Evolutionary conservation across 2,797 vertebrate genomes (phyloP).

Genomic region (Hephaestus fuliginosus): DNA sequence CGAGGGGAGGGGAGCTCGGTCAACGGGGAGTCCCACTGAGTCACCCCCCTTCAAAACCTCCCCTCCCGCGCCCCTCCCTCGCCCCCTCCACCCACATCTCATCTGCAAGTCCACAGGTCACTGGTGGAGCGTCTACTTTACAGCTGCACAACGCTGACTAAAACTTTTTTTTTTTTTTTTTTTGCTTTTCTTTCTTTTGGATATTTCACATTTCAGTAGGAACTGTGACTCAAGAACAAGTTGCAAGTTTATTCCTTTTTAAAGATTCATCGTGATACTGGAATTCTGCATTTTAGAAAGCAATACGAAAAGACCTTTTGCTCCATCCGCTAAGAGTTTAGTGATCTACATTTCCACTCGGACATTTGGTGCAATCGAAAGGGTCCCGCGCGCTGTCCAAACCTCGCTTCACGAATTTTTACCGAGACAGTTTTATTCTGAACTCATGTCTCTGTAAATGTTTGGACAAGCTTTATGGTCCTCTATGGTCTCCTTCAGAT

Average conservation of each 20-base stretch:
- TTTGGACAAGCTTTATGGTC: slow-evolving; percentile 29
- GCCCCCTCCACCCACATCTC: slow-evolving; percentile 36
- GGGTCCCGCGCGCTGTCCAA: slow-evolving; percentile 32
- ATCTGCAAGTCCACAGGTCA: slow-evolving; percentile 38
- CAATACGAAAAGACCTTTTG: slow-evolving; percentile 45
- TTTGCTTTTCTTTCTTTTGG: slow-evolving; percentile 19
- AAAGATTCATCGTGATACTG: slow-evolving; percentile 28
- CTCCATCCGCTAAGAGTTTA: slow-evolving; percentile 18
- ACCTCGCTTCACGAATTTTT: slow-evolving; percentile 42
- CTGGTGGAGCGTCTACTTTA: slow-evolving; percentile 32
- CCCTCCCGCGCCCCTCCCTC: neutral
- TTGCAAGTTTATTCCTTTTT: slow-evolving; percentile 1
- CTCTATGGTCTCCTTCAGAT: slow-evolving; percentile 18
- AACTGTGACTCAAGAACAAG: slow-evolving; percentile 17
- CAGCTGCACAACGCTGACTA: slow-evolving; percentile 33
- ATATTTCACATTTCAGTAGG: slow-evolving; percentile 22
- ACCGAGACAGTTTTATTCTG: slow-evolving; percentile 41
- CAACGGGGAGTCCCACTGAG: slow-evolving; percentile 97
- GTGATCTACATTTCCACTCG: slow-evolving; percentile 9
- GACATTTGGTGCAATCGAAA: slow-evolving; percentile 22
- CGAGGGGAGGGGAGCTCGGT: slow-evolving; percentile 93
- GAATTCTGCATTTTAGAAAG: slow-evolving; percentile 51
- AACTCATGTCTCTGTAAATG: slow-evolving; percentile 42
- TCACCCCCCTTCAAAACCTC: slow-evolving; percentile 37
- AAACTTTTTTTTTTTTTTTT: neutral